Base-by-base conservation (phyloP, 2,113 vertebrate species). In the Nothocercus nigrocapillus region DNA sequence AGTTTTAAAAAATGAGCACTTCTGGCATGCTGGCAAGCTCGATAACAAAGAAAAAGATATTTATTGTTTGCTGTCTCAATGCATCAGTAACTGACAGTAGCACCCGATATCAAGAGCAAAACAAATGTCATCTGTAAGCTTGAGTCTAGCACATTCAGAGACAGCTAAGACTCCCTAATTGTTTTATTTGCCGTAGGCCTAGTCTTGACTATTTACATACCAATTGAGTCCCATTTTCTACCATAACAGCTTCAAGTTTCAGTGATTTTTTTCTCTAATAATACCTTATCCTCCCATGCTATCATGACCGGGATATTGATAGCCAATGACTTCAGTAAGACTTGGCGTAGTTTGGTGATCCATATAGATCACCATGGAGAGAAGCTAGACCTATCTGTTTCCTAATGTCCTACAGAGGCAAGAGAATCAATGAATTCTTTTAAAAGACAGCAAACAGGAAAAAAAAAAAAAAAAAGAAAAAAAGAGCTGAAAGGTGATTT, bases 1-100 rank as follows among this genome's bases (percentile, higher is more conserved):
- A 42, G 56, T 85, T 89, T 81, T 61, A 11, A 95, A 89, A 83
- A 93, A 96, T 82, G 34, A 93, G 30, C 12, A 10, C 47, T 90
- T 94, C 79, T 82, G n/a, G 86, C 67, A 82, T 62, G 28, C 61
- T 81, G 74, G 79, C 74, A 96, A 89, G 49, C 40, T 85, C 0
- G 0, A 82, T 85, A 92, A 82, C 1, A 16, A 78, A 72, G 25
- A 27, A 86, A 68, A 84, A 30, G 8, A 24, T 61, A 63, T 80
- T 90, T 94, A 70, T 28, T 87, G 7, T 82, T 96, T 85, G 27
- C 22, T 64, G 49, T 74, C n/a, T 85, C 69, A 67, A 83, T 40
- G 21, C 44, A 61, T 91, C 62, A 32, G 49, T 75, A 80, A 79
- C 56, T 61, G 66, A 42, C 62, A 45, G 25, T 14, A 66, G 30